phyloP scores from a whole-genome alignment of 2,797 vertebrate genomes.

The Rhodeus uyekii region DNA sequence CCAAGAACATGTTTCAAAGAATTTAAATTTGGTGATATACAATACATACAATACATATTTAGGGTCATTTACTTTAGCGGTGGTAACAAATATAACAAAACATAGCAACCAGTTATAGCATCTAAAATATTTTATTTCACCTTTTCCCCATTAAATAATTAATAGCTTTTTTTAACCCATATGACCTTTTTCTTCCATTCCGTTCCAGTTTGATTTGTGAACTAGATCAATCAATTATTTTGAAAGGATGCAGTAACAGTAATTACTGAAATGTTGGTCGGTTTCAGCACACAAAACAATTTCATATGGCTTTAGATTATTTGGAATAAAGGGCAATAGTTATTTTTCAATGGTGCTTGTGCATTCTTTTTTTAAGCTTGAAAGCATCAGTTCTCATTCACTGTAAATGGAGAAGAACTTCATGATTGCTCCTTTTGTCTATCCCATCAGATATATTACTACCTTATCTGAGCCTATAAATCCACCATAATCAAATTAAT shows the following conservation, averaged over 20 bases:
- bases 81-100: too few relatives aligned
- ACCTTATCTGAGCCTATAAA: not conserved
- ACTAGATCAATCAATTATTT: not conserved
- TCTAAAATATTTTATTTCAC: not conserved
- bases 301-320: not conserved
- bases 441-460: not conserved
- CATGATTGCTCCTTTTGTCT: not conserved
- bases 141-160: not conserved
- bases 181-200: not conserved
- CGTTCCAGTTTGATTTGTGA: not conserved
- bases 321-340: not conserved
- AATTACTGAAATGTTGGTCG: not conserved
- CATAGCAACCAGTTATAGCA: too few relatives aligned
- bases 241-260: not conserved
- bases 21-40: not conserved
- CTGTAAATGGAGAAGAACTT: not conserved
- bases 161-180: not conserved
- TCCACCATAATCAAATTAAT: not conserved
- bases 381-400: not conserved
- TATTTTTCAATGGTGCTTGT: not conserved
- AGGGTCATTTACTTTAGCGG: not conserved
- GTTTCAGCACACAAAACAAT: not conserved
- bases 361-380: not conserved
- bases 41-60: not conserved
- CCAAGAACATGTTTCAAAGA: not conserved